Evolutionary conservation across 2,888 invertebrate genomes (phyloP), one percentile per base, ranked within the genome.

Genomic region (Pandemis heparana): DNA sequence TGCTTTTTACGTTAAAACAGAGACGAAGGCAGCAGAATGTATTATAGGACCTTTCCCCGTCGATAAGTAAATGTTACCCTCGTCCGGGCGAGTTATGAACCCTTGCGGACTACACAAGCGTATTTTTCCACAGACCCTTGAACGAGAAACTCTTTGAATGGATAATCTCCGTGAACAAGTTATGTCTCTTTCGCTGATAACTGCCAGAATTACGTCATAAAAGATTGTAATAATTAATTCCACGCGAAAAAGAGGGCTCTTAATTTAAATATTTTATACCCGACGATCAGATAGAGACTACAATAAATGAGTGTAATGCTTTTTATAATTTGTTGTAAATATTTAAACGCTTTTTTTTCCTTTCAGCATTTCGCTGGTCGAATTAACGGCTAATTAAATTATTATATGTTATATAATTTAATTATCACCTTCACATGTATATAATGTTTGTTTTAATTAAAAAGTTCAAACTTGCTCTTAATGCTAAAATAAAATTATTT

Each of bases 31-130:
- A 82, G 83, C 82, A 81, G 85, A 89, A 90, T 89, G 87, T 89
- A 90, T 91, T 88, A 89, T 86, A 83, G 83, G 85, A 88, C 89
- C 89, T 89, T 92, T 91, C 88, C 89, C 86, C 88, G 87, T 88
- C 92, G 90, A 91, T 92, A 92, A 92, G 91, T 90, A 92, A 92
- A 92, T 89, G 90, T 89, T 89, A 88, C 90, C 89, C 89, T 86
- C 88, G 90, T 91, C 88, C 84, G 84, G 79, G 75, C 83, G 85
- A 92, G 87, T 88, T 90, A 89, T 89, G 87, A 87, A 88, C 89
- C 88, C 88, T 87, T 84, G 76, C 79, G 75, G 84, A 83, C 84
- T 81, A 84, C 79, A 84, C 82, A 85, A 84, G 82, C 84, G 84
- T 88, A 87, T 88, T 88, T 88, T 87, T 83, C 79, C 80, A 62